phyloP scores from a whole-genome alignment of 2,888 invertebrate species.

The Xestia rhomboidea region DNA sequence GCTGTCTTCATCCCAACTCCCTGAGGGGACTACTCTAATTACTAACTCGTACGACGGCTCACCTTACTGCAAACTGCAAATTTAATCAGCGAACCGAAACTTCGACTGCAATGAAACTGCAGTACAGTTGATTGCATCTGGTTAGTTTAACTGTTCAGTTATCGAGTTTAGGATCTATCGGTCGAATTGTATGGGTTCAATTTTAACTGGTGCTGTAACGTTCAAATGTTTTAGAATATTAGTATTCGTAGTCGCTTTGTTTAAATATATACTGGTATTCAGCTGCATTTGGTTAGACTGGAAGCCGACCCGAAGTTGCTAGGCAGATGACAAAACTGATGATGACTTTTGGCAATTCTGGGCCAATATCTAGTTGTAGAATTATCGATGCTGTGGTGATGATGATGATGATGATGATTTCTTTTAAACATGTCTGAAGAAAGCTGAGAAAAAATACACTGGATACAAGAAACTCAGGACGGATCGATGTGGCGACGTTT shows the following conservation, averaged over 20 bases:
- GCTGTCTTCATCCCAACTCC: conserved; percentile 52
- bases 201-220: conserved; percentile 44
- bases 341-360: background rate
- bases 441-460: background rate
- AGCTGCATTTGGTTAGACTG: background rate
- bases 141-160: conserved; percentile 80
- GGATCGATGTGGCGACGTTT: background rate
- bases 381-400: background rate
- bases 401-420: background rate
- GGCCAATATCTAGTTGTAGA: background rate
- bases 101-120: conserved; percentile 72
- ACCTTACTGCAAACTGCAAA: conserved; percentile 78
- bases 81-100: conserved; percentile 83
- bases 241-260: background rate
- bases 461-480: background rate
- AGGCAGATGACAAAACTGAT: background rate
- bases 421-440: background rate
- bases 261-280: background rate
- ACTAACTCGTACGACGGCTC: conserved; percentile 63
- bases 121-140: conserved; percentile 83
- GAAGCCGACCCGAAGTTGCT: background rate
- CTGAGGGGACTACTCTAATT: conserved; percentile 67
- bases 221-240: conserved; percentile 34
- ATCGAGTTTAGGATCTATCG: conserved; percentile 76
- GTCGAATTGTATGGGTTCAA: conserved; percentile 59